Base-by-base conservation (phyloP, 1,140 invertebrate genomes). In the Danaus plexippus region DNA sequence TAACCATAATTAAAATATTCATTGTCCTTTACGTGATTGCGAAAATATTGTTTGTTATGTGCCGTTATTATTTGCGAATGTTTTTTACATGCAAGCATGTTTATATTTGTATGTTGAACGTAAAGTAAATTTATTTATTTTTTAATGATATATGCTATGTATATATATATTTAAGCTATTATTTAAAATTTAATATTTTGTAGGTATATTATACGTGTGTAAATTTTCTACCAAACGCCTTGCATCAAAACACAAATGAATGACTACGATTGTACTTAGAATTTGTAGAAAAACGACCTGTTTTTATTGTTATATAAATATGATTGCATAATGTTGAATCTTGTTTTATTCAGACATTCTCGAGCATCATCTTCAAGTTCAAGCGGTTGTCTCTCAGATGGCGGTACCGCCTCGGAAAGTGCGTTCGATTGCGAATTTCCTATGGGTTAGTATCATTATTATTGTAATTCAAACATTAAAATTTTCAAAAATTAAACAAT, bases 341-440 rank as follows among this genome's bases (percentile, higher is more conserved):
- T 15, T 15, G 15, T 15, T 15, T 15, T 15, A 15, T 15, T 40
- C 69, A 88, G 88, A 66, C 88, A 89, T 55, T 90, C 92, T 43
- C 90, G 94, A 43, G 92, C 93, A 4, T 94, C 92, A 13, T 94
- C 92, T 60, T 94, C 93, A 10, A 93, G 93, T 69, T 94, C 93
- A 9, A 94, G 93, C 65, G 93, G 93, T 10, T 94, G 93, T 64
- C 85, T 94, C 32, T 94, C 93, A 4, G 93, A 94, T 75, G 92
- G 92, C 57, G 90, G 91, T 0, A 90, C 91, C 1, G 90, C 90
- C 11, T 90, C 91, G 41, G 94, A 95, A 75, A 92, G 91, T 68
- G 92, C 90, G n/a, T 94, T 94, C 71, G 91, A 94, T 69, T 91
- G 91, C 45, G 93, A 94, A 71, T 93, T 92, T 75, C 90, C 91